phyloP scores from a whole-genome alignment of 2,888 invertebrate species.

The Dermolepida albohirtum region DNA sequence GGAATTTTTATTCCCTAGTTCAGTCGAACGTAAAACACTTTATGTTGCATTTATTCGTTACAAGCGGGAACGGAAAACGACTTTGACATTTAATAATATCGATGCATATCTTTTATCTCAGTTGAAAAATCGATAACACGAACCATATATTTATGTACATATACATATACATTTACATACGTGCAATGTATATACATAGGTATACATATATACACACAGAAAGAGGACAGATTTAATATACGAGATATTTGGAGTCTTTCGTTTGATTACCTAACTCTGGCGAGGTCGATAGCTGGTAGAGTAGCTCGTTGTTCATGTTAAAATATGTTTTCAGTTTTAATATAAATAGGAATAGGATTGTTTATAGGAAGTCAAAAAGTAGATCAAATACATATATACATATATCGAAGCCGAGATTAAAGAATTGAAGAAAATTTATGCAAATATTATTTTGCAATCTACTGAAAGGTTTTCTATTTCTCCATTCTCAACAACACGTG shows the following conservation, averaged over 20 bases:
- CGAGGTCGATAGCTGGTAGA: slow-evolving; percentile 4
- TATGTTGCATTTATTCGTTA: slow-evolving; percentile 39
- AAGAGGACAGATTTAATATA: slow-evolving; percentile 32
- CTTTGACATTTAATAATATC: slow-evolving; percentile 39
- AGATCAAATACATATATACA: too few species aligned
- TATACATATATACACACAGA: slow-evolving; percentile 4
- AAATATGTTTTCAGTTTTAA: too few species aligned
- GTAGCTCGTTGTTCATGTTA: neutral
- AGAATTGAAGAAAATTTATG: too few species aligned
- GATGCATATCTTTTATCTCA: slow-evolving; percentile 36
- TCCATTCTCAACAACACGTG: too few species aligned
- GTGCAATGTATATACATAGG: neutral
- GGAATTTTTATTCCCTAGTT: slow-evolving; percentile 35
- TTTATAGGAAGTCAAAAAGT: too few species aligned
- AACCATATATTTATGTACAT: slow-evolving; percentile 6
- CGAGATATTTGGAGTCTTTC: slow-evolving; percentile 22
- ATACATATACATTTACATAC: neutral
- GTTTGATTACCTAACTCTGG: slow-evolving; percentile 21
- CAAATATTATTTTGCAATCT: too few species aligned
- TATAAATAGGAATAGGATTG: too few species aligned
- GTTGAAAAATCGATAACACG: slow-evolving; percentile 35
- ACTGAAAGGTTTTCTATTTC: too few species aligned
- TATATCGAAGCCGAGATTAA: too few species aligned
- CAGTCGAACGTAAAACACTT: slow-evolving; percentile 38
- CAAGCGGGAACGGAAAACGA: slow-evolving; percentile 37